phyloP scores from a whole-genome alignment of 1,140 invertebrate genomes.

The Drosophila kepulauana region DNA sequence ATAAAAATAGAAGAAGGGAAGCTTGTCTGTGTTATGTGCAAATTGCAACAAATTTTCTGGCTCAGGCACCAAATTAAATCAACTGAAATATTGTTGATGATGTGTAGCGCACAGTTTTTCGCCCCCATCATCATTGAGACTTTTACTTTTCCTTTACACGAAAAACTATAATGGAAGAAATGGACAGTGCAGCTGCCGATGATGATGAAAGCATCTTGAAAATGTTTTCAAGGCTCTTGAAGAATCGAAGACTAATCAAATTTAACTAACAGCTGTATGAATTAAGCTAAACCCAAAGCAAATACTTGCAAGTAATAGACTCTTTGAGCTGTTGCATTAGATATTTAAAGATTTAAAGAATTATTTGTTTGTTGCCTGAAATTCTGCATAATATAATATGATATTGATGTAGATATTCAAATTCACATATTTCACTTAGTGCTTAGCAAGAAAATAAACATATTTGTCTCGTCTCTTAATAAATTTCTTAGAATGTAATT shows the following conservation, averaged over 20 bases:
- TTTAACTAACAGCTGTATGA: conserved; percentile 12
- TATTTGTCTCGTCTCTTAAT: too few relatives aligned
- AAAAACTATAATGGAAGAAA: conserved; percentile 39
- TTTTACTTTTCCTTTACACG: background rate
- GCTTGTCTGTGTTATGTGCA: conserved; percentile 50
- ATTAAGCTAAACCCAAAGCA: background rate
- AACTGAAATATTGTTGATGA: conserved; percentile 77
- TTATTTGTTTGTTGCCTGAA: too few relatives aligned
- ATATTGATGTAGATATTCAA: too few relatives aligned
- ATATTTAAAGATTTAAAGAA: too few relatives aligned
- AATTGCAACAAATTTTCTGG: conserved; percentile 75
- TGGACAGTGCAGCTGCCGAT: conserved; percentile 38
- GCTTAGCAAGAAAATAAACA: too few relatives aligned
- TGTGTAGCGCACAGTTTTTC: conserved; percentile 53
- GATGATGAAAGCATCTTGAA: conserved; percentile 29
- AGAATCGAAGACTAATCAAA: background rate
- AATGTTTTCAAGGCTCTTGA: conserved; percentile 15
- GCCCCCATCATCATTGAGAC: background rate
- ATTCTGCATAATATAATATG: too few relatives aligned
- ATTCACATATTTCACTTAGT: too few relatives aligned
- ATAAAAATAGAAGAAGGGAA: conserved; percentile 3
- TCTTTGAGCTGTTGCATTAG: too few relatives aligned
- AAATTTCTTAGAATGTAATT: background rate
- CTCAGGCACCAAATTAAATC: conserved; percentile 55
- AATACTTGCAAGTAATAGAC: too few relatives aligned